Base-by-base conservation (phyloP, 2,113 vertebrate species). In the Cephalopterus ornatus region DNA sequence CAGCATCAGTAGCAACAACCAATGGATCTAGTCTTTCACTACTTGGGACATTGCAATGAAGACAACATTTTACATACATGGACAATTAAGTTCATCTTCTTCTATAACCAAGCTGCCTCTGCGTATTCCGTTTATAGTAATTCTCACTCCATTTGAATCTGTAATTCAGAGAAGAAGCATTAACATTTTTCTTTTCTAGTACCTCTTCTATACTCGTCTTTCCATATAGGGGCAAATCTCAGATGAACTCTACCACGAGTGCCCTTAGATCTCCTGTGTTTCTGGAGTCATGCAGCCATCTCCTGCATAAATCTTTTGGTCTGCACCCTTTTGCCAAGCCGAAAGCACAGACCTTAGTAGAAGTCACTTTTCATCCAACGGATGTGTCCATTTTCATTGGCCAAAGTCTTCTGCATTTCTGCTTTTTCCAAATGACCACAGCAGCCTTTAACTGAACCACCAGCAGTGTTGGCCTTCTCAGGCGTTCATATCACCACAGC, bases 1-100 rank as follows among this genome's bases (percentile, higher is more conserved):
- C 89, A 94, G 89, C 93, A 94, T 94, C 96, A 96, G 95, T 86
- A 95, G 91, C 96, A 93, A 96, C 95, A 94, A 94, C 95, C 96
- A 96, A 86, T 42, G 89, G 88, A 93, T 93, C 93, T 95, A 97
- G 82, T 92, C 93, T 95, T 90, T 68, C 93, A 94, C 96, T 94
- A 92, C 86, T 42, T 1, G 4, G 80, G 91, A 97, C 91, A 91
- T 39, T 71, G 96, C 83, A 94, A 94, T 91, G 85, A 94, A 96
- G 84, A 97, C 96, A 96, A 96, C 94, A 96, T 93, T 93, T 87
- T 92, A 97, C 96, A 96, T 93, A 97, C 94, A 86, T 78, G 89
- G 94, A 97, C 95, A 95, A 93, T 85, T 87, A 87, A 87, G 66
- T 95, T 96, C 76, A 84, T 66, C 91, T 91, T 92, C 76, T 22